Evolutionary conservation across 2,797 vertebrate genomes (phyloP).

Genomic region (Hoplostethus mediterraneus): DNA sequence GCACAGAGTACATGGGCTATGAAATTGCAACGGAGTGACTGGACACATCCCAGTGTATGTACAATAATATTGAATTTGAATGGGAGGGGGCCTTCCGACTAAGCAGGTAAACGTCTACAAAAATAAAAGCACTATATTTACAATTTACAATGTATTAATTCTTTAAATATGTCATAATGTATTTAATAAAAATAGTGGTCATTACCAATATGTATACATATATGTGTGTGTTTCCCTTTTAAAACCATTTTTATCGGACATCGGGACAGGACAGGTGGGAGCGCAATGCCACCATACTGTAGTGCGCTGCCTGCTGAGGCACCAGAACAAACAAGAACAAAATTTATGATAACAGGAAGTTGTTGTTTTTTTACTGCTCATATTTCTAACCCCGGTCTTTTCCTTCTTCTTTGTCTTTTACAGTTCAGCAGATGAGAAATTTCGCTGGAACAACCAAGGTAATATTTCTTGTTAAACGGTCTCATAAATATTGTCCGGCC

Average conservation of each 20-base stretch:
- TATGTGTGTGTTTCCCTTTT: background rate
- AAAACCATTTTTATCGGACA: too few relatives aligned
- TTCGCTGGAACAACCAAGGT: slow-evolving; percentile 99
- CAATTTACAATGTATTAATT: too few relatives aligned
- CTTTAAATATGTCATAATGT: too few relatives aligned
- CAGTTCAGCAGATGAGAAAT: slow-evolving; percentile 98
- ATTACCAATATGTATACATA: too few relatives aligned
- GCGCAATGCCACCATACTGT: background rate
- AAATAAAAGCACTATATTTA: too few relatives aligned
- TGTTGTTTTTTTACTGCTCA: background rate
- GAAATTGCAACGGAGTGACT: too few relatives aligned
- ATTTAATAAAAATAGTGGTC: too few relatives aligned
- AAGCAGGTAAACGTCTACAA: too few relatives aligned
- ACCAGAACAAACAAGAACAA: slow-evolving; percentile 13
- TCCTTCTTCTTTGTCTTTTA: slow-evolving; percentile 65
- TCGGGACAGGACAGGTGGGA: background rate
- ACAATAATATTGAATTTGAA: too few relatives aligned
- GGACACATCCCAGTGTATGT: too few relatives aligned
- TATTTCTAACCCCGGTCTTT: slow-evolving; percentile 51
- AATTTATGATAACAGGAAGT: background rate
- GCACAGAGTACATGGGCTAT: too few relatives aligned
- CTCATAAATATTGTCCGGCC: background rate
- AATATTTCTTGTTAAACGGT: slow-evolving; percentile 52
- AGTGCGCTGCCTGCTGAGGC: slow-evolving; percentile 17
- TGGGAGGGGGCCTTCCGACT: too few relatives aligned